Base-by-base conservation (phyloP, 2,888 invertebrate genomes). In the Caenorhabditis macrosperma region DNA sequence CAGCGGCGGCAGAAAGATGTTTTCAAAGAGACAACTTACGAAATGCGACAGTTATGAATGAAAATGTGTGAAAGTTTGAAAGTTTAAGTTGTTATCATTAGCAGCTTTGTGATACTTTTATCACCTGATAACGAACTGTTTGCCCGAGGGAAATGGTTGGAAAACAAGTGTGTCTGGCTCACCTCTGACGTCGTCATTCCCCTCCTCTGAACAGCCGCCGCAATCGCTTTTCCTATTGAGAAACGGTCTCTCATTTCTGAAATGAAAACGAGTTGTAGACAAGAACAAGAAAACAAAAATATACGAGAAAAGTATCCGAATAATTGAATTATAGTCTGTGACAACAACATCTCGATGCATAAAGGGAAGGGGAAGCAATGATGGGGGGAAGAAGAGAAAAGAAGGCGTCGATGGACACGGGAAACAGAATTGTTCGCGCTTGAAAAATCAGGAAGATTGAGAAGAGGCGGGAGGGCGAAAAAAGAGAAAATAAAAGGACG, bases 391-490 rank as follows among this genome's bases (percentile, higher is more conserved):
- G 48, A 48, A 22, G 17, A 12, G 30, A n/a, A 30, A 59, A 35
- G 24, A 55, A 55, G 20, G 20, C 20, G 38, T 48, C 54, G 48
- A 28, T 22, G 48, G 69, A 44, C 35, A 1, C 20, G n/a, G 54
- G 61, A 71, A 71, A 69, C 57, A 52, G 33, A 61, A 54, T 71
- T 71, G 71, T 69, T 69, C 69, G 46, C 60, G 69, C 69, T 69
- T 69, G 69, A 61, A 54, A 69, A 69, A 54, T 61, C 52, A 69
- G 30, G 44, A 57, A 54, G 54, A 66, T 64, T 64, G 54, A 33
- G 54, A 64, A 66, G 41, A 48, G 48, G 48, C n/a, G 30, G 15
- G 24, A 35, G 35, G 20, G 35, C 15, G 41, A 38, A 68, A 33
- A 33, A 33, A 33, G 20, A 9, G 64, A 57, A 44, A 59, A 20